These are phyloP conservation scores for Perdita meconis DNA, from an alignment of 2,888 invertebrate species.

Conservation along the genomic window DNA sequence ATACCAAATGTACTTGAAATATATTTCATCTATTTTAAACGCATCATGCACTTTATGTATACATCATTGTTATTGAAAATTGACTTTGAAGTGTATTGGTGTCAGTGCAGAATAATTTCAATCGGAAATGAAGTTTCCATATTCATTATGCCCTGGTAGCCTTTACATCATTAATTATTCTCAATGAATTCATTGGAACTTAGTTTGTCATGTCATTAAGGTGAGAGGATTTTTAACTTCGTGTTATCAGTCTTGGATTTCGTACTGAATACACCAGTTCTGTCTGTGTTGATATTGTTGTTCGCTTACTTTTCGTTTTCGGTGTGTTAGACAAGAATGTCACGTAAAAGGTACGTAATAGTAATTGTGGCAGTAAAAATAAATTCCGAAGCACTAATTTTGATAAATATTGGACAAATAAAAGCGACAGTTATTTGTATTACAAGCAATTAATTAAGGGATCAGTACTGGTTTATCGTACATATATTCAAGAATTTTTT, in stretches of 20 bases:
- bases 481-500: no score
- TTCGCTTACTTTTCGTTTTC: neutral
- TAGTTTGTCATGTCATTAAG: neutral
- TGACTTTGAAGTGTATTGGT: neutral
- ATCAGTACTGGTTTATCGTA: no score
- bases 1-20: no score
- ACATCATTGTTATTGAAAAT: neutral
- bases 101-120: slow-evolving; percentile 3
- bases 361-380: neutral
- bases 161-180: slow-evolving; percentile 25
- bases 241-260: neutral
- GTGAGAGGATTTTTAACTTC: neutral
- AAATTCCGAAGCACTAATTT: neutral
- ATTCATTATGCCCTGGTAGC: slow-evolving; percentile 36
- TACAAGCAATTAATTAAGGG: no score
- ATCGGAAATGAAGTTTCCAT: slow-evolving; percentile 13
- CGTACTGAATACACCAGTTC: neutral
- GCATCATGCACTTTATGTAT: no score
- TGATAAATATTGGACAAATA: neutral
- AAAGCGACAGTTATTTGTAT: no score
- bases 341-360: slow-evolving; percentile 16
- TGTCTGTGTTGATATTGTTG: neutral
- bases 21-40: no score
- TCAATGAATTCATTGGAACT: slow-evolving; percentile 27
- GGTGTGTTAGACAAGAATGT: slow-evolving; percentile 5